phyloP scores from a whole-genome alignment of 2,113 vertebrate species.

The Peromyscus californicus region DNA sequence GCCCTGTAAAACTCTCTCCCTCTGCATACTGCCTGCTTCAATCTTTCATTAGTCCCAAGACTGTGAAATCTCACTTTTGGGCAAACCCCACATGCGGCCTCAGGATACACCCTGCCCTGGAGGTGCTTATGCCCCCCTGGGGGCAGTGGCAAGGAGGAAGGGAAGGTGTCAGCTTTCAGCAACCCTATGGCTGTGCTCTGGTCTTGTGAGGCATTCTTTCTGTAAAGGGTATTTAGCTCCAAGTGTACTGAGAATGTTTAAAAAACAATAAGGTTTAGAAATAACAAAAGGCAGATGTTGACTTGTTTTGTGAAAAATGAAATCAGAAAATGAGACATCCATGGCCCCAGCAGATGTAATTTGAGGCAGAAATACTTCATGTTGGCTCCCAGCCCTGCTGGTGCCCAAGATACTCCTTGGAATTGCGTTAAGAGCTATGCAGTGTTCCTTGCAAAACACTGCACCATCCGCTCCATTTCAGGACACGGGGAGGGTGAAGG shows the following conservation, averaged over 20 bases:
- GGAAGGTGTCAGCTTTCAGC: background rate
- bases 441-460: background rate
- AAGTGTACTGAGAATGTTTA: conserved; percentile 66
- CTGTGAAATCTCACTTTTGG: background rate
- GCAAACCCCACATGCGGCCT: background rate
- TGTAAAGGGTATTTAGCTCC: conserved; percentile 58
- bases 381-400: conserved; percentile 41
- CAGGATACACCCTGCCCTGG: background rate
- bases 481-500: background rate
- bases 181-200: background rate
- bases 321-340: conserved; percentile 73
- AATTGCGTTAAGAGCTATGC: background rate
- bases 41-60: conserved; percentile 7
- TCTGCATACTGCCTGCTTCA: background rate
- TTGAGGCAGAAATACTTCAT: conserved; percentile 68
- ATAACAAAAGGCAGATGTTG: conserved; percentile 83
- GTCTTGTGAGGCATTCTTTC: conserved; percentile 15
- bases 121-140: background rate
- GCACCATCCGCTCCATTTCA: background rate
- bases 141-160: background rate
- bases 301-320: conserved; percentile 71
- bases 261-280: conserved; percentile 69
- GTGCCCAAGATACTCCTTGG: conserved; percentile 53
- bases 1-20: background rate
- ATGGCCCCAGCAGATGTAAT: conserved; percentile 52